These are phyloP conservation scores for Microtus pennsylvanicus DNA, from an alignment of 2,113 vertebrate species.

Conservation along the genomic window DNA sequence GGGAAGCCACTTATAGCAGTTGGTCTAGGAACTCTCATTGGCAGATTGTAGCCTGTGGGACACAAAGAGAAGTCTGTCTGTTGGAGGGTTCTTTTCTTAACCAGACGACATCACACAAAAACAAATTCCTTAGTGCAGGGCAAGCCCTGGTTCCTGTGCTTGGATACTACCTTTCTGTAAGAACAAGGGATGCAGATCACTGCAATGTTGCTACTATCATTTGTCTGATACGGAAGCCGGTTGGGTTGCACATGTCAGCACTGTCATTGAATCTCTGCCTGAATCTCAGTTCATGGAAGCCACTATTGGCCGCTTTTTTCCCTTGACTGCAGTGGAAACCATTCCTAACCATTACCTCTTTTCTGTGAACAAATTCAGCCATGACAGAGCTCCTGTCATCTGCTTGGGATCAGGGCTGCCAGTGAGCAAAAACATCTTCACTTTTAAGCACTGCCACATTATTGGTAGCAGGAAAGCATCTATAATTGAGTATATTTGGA, in stretches of 20 bases:
- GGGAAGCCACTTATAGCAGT: not conserved
- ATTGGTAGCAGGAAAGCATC: constrained; percentile 54
- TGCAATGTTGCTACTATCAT: not conserved
- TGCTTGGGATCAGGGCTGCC: constrained; percentile 31
- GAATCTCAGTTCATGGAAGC: not conserved
- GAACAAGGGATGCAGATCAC: not conserved
- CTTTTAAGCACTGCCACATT: constrained; percentile 45
- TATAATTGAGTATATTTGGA: constrained; percentile 54
- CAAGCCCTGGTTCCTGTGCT: not conserved
- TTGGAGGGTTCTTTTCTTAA: not conserved
- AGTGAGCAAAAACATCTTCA: constrained; percentile 36
- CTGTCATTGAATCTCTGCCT: not conserved
- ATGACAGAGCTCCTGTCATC: not conserved
- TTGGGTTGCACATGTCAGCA: not conserved
- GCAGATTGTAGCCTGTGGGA: not conserved
- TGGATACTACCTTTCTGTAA: not conserved
- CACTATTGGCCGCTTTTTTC: not conserved
- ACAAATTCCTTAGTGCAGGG: not conserved
- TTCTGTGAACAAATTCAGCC: not conserved
- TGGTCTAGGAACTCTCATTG: not conserved
- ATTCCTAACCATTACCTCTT: not conserved
- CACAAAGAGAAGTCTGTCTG: constrained; percentile 2
- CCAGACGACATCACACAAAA: not conserved
- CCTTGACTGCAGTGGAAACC: not conserved
- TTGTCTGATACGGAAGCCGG: not conserved